A percentile compares a stretch with the other conserved stretches of the same genome.
These are phyloP conservation scores for Xerus inauris DNA, from an alignment of 2,113 vertebrate species.

Conservation along the genomic window DNA sequence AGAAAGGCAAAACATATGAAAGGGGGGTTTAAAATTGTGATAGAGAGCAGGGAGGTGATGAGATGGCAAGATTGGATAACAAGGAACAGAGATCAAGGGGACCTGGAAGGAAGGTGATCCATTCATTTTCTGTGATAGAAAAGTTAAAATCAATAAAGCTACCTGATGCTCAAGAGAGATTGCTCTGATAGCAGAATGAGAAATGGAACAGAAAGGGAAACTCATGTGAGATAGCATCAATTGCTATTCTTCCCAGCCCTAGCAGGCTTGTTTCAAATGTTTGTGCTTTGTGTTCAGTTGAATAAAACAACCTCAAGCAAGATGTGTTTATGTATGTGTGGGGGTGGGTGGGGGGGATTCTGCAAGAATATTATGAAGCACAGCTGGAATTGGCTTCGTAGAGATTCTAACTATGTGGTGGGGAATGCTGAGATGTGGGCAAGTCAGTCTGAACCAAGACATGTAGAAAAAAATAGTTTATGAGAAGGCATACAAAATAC, in stretches of 20 bases:
- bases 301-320: background rate
- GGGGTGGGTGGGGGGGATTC: rapidly evolving
- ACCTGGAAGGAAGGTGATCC: background rate
- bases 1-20: background rate
- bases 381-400: background rate
- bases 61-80: background rate
- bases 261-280: background rate
- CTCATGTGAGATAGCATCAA: background rate
- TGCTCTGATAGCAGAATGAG: background rate
- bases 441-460: background rate
- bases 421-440: background rate
- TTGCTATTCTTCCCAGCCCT: background rate
- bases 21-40: background rate
- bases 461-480: background rate
- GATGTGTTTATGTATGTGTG: too few species aligned
- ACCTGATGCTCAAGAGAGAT: background rate
- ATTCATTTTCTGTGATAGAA: slow-evolving; percentile 28
- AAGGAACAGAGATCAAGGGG: background rate
- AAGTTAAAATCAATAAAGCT: slow-evolving; percentile 35
- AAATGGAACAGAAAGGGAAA: background rate
- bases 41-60: background rate
- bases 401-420: background rate
- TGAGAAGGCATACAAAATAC: background rate
- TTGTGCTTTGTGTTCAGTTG: background rate
- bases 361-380: background rate